Percentiles rank a stretch among this genome's conserved stretches.
Evolutionary conservation across 2,888 invertebrate species (phyloP).

Genomic region (Dasypolia templi): DNA sequence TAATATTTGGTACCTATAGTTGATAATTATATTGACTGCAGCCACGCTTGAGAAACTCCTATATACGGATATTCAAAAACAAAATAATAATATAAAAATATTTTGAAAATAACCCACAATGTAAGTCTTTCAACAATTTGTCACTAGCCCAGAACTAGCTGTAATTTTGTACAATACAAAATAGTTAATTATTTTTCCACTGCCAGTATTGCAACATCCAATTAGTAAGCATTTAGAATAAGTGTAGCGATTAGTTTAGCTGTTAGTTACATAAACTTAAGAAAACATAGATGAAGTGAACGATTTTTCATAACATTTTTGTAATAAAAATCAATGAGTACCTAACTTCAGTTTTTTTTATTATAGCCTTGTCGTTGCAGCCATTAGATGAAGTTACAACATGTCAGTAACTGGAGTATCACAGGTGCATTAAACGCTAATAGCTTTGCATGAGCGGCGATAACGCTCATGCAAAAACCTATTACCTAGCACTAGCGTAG

Average conservation of each 20-base stretch:
- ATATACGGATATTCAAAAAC: conserved; percentile 20
- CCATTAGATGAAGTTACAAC: background rate
- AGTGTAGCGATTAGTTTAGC: conserved; percentile 78
- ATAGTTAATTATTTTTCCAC: conserved; percentile 88
- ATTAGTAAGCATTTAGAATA: conserved; percentile 76
- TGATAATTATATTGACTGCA: conserved; percentile 45
- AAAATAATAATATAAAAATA: background rate
- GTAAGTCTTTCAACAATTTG: conserved; percentile 42
- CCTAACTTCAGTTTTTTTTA: conserved; percentile 49
- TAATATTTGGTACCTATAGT: conserved; percentile 47
- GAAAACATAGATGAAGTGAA: conserved; percentile 83
- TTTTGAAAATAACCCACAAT: conserved; percentile 21
- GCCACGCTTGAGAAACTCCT: conserved; percentile 31
- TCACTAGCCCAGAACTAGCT: conserved; percentile 69
- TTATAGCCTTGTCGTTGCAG: conserved; percentile 1
- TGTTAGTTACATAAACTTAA: conserved; percentile 74
- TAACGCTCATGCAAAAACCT: background rate
- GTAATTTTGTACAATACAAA: conserved; percentile 76
- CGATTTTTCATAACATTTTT: conserved; percentile 90
- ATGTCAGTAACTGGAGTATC: background rate
- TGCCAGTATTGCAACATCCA: conserved; percentile 90
- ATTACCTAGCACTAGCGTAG: no score
- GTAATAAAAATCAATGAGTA: conserved; percentile 86
- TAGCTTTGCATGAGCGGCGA: background rate
- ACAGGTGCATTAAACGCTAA: background rate